Percentiles rank a stretch among this genome's conserved stretches.
These are phyloP conservation scores for Lysandra coridon DNA, from an alignment of 2,888 invertebrate species.

Conservation along the genomic window DNA sequence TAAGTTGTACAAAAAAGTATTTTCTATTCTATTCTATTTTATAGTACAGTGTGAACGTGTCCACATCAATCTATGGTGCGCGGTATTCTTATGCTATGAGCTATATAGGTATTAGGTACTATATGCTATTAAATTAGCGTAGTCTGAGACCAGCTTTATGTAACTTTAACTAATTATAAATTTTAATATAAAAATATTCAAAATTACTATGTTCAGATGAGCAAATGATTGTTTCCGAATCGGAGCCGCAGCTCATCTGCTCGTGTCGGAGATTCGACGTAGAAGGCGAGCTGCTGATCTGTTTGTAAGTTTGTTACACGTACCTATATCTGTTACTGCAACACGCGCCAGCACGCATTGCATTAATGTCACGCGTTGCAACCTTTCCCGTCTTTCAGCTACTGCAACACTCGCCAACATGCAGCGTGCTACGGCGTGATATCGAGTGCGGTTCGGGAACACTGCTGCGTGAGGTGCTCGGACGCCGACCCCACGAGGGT, in stretches of 20 bases:
- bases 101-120: no score
- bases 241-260: slow-evolving; percentile 46
- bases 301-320: slow-evolving; percentile 53
- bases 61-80: no score
- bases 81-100: no score
- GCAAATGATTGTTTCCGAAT: slow-evolving; percentile 13
- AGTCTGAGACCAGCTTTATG: no score
- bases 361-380: slow-evolving; percentile 43
- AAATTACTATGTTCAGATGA: neutral
- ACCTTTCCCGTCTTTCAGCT: neutral
- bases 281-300: slow-evolving; percentile 49
- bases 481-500: slow-evolving; percentile 43
- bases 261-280: slow-evolving; percentile 51
- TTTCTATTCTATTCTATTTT: no score
- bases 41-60: no score
- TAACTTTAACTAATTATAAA: no score
- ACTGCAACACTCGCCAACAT: neutral
- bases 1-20: no score
- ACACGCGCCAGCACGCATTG: slow-evolving; percentile 51
- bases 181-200: no score
- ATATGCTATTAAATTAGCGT: no score
- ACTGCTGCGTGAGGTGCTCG: slow-evolving; percentile 54
- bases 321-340: slow-evolving; percentile 52
- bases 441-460: slow-evolving; percentile 35
- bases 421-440: slow-evolving; percentile 6